These are phyloP conservation scores for Lophotriccus pileatus DNA, from an alignment of 2,797 vertebrate species.

Conservation along the genomic window DNA sequence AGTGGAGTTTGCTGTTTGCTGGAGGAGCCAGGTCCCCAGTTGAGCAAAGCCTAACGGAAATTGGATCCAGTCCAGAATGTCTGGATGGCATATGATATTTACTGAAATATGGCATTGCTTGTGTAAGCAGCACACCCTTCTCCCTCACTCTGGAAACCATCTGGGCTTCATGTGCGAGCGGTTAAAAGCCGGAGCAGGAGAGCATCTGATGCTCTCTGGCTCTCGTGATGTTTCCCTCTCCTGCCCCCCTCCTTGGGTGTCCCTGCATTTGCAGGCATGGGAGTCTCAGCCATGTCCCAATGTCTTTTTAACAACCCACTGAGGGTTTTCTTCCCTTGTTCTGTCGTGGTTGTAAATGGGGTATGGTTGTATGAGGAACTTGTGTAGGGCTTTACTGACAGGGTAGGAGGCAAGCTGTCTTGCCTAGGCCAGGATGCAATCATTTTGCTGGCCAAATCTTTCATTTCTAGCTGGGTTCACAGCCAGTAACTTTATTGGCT, in stretches of 20 bases:
- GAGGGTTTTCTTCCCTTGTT: background rate
- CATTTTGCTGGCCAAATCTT: background rate
- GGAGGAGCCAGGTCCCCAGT: slow-evolving; percentile 44
- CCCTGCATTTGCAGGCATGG: background rate
- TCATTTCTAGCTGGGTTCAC: background rate
- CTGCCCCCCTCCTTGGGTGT: background rate
- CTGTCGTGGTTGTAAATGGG: background rate
- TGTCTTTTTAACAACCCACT: background rate
- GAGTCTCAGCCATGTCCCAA: background rate
- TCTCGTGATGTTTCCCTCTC: background rate
- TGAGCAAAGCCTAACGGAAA: slow-evolving; percentile 56
- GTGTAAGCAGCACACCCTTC: slow-evolving; percentile 48
- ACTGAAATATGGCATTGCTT: slow-evolving; percentile 54
- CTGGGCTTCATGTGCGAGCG: slow-evolving; percentile 46
- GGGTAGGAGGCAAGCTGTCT: background rate
- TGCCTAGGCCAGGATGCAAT: background rate
- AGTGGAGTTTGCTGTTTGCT: slow-evolving; percentile 45
- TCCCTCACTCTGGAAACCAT: slow-evolving; percentile 54
- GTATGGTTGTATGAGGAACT: background rate
- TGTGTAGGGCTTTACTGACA: background rate
- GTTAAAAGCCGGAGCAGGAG: background rate
- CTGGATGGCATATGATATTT: slow-evolving; percentile 67
- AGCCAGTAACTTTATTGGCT: background rate
- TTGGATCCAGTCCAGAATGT: slow-evolving; percentile 50
- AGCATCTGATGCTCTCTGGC: background rate